Base-by-base conservation (phyloP, 2,888 invertebrate species). In the Bedellia somnulentella region DNA sequence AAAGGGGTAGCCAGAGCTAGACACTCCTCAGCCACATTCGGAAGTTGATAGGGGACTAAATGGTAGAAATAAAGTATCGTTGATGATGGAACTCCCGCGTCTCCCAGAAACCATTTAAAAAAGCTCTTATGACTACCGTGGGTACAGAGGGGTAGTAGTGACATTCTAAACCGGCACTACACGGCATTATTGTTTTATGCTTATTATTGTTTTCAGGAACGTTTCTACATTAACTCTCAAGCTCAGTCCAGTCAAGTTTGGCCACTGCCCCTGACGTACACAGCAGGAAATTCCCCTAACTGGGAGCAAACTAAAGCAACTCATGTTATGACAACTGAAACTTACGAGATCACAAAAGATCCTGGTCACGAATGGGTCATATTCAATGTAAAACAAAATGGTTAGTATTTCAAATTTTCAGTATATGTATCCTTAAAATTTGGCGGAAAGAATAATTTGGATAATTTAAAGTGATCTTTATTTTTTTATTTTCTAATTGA, bases 351-450 rank as follows among this genome's bases (percentile, higher is more conserved):
- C 1, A 42, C 40, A 1, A 57, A 53, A 11, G 38, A 38, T 2
- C 36, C 53, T 6, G 59, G 51, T 2, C 43, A 57, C 22, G 70
- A 79, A 24, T 84, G 84, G 83, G 61, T 83, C 2, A 66, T 85
- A 18, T 75, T 82, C 32, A 85, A 85, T 43, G 43, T 82, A 5
- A 75, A 81, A 41, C 78, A 80, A 45, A 78, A 75, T 46, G 80
- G 83, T 80, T 43, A 42, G 36, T 17, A 8, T 3, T 18, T 6
- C 18, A 9, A 18, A 9, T 5, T 8, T 24, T 10, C 18, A n/a
- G n/a, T n/a, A n/a, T 18, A 6, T 18, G 5, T 18, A 18, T 9
- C 18, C 18, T 9, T 18, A 18, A 18, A 18, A 9, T 18, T 18
- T 6, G 18, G 9, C 9, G 18, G 18, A 18, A 18, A 9, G 5